A percentile compares a stretch with the other conserved stretches of the same genome.
Conservation (phyloP, 2,888 invertebrate genomes). For the Ormyrus rosae region DNA sequence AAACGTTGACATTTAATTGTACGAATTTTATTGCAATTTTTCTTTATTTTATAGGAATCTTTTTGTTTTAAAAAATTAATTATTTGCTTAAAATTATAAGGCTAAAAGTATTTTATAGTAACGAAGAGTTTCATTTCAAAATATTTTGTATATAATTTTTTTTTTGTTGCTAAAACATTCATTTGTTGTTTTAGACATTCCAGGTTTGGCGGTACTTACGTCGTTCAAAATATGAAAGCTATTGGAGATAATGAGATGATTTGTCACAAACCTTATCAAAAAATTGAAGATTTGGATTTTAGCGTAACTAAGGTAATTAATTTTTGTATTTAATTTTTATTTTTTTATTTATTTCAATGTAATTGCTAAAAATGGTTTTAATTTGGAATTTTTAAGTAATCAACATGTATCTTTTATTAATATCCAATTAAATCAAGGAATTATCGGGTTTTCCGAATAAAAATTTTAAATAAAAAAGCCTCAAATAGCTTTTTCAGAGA, state of each 20-base stretch:
- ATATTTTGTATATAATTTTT: no score
- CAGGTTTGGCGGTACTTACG: slow-evolving; percentile 95
- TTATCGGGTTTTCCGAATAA: no score
- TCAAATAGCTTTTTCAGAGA: no score
- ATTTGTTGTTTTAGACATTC: slow-evolving; percentile 83
- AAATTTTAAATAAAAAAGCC: no score
- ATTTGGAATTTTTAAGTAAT: background rate
- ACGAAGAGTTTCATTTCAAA: no score
- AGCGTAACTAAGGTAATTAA: slow-evolving; percentile 81
- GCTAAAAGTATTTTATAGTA: slow-evolving; percentile 9
- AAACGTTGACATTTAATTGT: slow-evolving; percentile 33
- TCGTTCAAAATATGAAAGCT: slow-evolving; percentile 94
- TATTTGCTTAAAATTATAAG: slow-evolving; percentile 9
- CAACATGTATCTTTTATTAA: background rate
- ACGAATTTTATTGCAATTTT: slow-evolving; percentile 32
- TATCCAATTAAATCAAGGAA: background rate
- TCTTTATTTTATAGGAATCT: slow-evolving; percentile 11
- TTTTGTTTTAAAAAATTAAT: slow-evolving; percentile 29
- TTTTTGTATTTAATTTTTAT: no score
- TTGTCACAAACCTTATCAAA: slow-evolving; percentile 89
- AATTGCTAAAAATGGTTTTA: background rate
- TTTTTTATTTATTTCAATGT: background rate
- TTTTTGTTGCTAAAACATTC: no score
- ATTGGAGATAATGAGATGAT: slow-evolving; percentile 91
- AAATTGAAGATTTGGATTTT: slow-evolving; percentile 87